These are phyloP conservation scores for Microctenopoma lineatum DNA, from an alignment of 2,797 vertebrate species.

Conservation along the genomic window DNA sequence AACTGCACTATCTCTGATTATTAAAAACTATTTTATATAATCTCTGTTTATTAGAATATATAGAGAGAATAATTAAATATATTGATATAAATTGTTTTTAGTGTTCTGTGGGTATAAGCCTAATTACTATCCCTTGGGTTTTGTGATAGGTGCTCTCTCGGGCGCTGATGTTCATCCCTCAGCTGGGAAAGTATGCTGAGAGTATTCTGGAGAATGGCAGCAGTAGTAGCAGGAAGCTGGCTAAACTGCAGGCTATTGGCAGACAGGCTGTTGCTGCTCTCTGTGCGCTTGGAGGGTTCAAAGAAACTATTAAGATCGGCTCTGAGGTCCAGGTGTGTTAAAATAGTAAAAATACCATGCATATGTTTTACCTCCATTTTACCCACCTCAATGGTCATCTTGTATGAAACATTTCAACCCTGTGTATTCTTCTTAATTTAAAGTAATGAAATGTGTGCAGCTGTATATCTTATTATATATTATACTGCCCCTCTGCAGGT, in stretches of 20 bases:
- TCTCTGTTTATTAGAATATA: background rate
- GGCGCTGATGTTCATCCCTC: conserved; percentile 98
- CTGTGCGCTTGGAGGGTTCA: conserved; percentile 98
- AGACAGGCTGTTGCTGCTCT: conserved; percentile 97
- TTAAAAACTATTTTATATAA: background rate
- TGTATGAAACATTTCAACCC: background rate
- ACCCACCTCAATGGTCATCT: background rate
- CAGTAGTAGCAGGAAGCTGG: conserved; percentile 94
- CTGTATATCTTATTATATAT: conserved; percentile 12
- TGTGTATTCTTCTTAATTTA: background rate
- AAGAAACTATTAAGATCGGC: conserved; percentile 99
- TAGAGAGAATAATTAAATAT: too few relatives aligned
- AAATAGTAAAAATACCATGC: background rate
- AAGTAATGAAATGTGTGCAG: conserved; percentile 3
- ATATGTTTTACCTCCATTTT: background rate
- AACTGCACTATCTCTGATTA: background rate
- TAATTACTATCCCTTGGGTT: conserved; percentile 14
- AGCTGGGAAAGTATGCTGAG: conserved; percentile 96
- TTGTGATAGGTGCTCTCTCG: conserved; percentile 89
- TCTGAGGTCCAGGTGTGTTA: conserved; percentile 95
- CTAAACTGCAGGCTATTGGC: conserved; percentile 95
- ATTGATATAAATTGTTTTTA: too few relatives aligned
- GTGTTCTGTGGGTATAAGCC: background rate
- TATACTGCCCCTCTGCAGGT: conserved; percentile 82
- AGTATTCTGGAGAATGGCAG: conserved; percentile 96